A percentile compares a stretch with the other conserved stretches of the same genome.
phyloP scores from a whole-genome alignment of 1,140 invertebrate species.

The Lordiphosa mommai region DNA sequence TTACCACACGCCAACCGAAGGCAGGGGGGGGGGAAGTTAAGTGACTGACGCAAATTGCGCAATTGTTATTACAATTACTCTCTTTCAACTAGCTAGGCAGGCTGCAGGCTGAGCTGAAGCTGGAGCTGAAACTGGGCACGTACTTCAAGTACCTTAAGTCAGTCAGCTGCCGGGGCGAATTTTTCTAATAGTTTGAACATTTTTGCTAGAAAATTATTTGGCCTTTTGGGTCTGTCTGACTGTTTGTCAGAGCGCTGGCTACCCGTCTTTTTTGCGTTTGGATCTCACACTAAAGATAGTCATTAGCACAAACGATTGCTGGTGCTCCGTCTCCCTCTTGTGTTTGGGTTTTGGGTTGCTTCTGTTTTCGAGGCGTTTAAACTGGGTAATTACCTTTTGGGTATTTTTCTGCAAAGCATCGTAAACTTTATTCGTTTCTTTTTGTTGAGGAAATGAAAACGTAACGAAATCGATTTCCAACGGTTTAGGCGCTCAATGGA shows the following conservation, averaged over 20 bases:
- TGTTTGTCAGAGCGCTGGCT: slow-evolving; percentile 46
- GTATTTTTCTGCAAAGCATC: slow-evolving; percentile 30
- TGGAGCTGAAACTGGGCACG: slow-evolving; percentile 5
- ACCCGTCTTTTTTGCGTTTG: slow-evolving; percentile 58
- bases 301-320: slow-evolving; percentile 66
- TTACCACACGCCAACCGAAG: slow-evolving; percentile 49
- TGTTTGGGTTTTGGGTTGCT: slow-evolving; percentile 23
- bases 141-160: background rate
- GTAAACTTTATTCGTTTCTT: slow-evolving; percentile 32
- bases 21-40: slow-evolving; percentile 30
- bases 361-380: slow-evolving; percentile 61
- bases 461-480: slow-evolving; percentile 74
- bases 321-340: slow-evolving; percentile 18
- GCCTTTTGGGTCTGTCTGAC: slow-evolving; percentile 54
- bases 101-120: slow-evolving; percentile 1
- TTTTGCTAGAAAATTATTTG: slow-evolving; percentile 54
- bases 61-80: slow-evolving; percentile 76
- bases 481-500: slow-evolving; percentile 49
- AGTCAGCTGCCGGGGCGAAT: slow-evolving; percentile 29
- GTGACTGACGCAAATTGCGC: slow-evolving; percentile 74
- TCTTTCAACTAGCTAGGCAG: slow-evolving; percentile 46
- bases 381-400: slow-evolving; percentile 66
- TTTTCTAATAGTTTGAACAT: slow-evolving; percentile 57
- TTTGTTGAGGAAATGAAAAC: slow-evolving; percentile 74
- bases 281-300: slow-evolving; percentile 54